Evolutionary conservation across 2,113 vertebrate species (phyloP), one percentile per base, ranked within the genome.

Genomic region (Labeo catla): DNA sequence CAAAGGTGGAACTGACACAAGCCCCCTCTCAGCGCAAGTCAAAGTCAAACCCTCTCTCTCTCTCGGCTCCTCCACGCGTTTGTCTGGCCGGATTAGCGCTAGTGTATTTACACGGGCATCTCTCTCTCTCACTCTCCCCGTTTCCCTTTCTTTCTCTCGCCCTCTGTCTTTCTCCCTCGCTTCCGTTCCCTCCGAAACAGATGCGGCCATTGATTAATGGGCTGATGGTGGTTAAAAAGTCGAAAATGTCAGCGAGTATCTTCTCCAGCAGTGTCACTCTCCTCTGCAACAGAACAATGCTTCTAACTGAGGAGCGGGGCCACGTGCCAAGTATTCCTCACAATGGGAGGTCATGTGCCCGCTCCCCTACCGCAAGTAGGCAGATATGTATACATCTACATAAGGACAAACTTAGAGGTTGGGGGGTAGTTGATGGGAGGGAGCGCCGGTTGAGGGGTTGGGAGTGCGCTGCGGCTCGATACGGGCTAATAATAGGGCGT

Each of bases 141-240:
- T 43, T 80, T 80, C 10, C 21, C 77, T 80, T 59, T 78, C 57
- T 54, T 77, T 63, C 15, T 78, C 72, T 84, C 43, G 28, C 81
- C 66, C 81, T 63, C 83, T 76, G 57, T 63, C 83, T 76, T 47
- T 70, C 57, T 47, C 63, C 65, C 84, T 78, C 8, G 19, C 84
- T 78, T n/a, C 12, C 47, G 13, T 52, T 82, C 70, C 70, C 63
- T 83, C 92, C 93, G 92, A 95, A 85, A 95, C 94, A 96, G 95
- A 97, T 95, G 94, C 93, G 90, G 86, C 79, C 88, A 93, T 95
- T 96, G 96, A 96, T 96, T 95, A 95, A 96, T 95, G 93, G 91
- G 68, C 74, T 92, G 92, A 94, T 95, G 89, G 91, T 92, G 92
- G 92, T 92, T 94, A 86, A 94, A 90, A 94, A 96, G 94, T 95